Conservation (phyloP, 2,888 invertebrate species). For the Cerastis rubricosa region DNA sequence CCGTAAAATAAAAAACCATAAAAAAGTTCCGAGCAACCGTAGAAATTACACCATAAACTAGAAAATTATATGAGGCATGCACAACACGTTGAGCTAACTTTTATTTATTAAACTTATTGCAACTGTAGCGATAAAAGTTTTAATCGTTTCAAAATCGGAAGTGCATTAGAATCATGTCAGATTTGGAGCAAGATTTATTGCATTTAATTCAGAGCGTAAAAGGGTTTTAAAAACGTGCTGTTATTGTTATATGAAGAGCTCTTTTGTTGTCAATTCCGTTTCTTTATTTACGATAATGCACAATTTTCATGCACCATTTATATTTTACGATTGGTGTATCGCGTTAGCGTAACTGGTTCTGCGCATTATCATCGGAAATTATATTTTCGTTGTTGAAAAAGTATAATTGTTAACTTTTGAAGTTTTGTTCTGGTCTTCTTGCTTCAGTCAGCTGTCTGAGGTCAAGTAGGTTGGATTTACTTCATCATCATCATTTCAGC, state of each 20-base stretch:
- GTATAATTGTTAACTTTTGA: not conserved
- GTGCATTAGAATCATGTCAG: conserved; percentile 57
- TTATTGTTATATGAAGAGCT: conserved; percentile 76
- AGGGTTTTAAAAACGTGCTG: conserved; percentile 75
- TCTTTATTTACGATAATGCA: conserved; percentile 85
- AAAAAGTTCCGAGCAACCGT: conserved; percentile 25
- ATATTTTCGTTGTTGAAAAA: conserved; percentile 26
- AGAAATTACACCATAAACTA: conserved; percentile 40
- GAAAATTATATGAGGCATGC: conserved; percentile 41
- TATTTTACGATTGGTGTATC: conserved; percentile 75
- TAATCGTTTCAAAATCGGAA: conserved; percentile 47
- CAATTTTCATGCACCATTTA: conserved; percentile 84
- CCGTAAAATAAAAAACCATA: conserved; percentile 16
- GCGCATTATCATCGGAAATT: conserved; percentile 50
- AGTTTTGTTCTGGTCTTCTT: not conserved
- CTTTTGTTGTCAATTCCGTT: conserved; percentile 73
- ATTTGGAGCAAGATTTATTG: conserved; percentile 78
- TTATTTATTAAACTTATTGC: conserved; percentile 15
- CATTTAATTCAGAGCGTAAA: conserved; percentile 73
- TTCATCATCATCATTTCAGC: no score
- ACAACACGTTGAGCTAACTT: conserved; percentile 14
- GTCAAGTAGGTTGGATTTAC: no score
- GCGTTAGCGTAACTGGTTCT: conserved; percentile 59
- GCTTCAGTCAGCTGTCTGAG: no score
- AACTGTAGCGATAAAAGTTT: conserved; percentile 46